Percentiles rank a stretch among this genome's conserved stretches.
These are phyloP conservation scores for Drosophila ercepeae DNA, from an alignment of 1,140 invertebrate genomes.

Conservation along the genomic window DNA sequence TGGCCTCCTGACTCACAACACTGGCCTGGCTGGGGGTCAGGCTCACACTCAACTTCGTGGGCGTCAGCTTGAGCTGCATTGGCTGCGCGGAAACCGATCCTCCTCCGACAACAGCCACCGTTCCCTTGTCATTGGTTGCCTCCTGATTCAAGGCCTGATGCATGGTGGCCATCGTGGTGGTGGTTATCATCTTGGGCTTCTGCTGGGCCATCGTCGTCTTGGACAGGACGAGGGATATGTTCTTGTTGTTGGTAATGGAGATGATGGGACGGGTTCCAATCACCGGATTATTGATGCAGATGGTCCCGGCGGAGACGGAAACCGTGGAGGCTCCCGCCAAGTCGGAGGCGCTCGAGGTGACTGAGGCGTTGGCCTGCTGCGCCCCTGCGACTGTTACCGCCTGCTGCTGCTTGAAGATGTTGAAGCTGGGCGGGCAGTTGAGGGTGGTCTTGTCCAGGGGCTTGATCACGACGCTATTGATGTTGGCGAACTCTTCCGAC, in stretches of 20 bases:
- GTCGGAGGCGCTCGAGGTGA: neutral
- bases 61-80: conserved; percentile 21
- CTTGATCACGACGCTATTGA: conserved; percentile 70
- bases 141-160: conserved; percentile 44
- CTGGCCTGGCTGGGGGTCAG: conserved; percentile 5
- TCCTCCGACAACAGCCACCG: neutral
- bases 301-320: conserved; percentile 35
- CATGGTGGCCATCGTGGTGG: conserved; percentile 42
- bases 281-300: conserved; percentile 33
- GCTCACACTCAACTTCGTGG: conserved; percentile 24
- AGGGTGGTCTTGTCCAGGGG: conserved; percentile 54
- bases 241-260: conserved; percentile 34
- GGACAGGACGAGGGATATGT: conserved; percentile 65
- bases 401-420: conserved; percentile 64
- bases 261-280: conserved; percentile 25
- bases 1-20: neutral
- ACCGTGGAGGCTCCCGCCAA: conserved; percentile 19
- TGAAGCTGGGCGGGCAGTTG: conserved; percentile 55
- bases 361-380: neutral
- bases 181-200: conserved; percentile 66
- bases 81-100: neutral
- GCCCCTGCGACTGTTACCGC: neutral
- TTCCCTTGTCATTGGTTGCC: neutral
- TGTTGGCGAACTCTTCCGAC: conserved; percentile 50
- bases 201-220: conserved; percentile 66